phyloP scores from a whole-genome alignment of 2,888 invertebrate species.

The Scrobipalpa costella region DNA sequence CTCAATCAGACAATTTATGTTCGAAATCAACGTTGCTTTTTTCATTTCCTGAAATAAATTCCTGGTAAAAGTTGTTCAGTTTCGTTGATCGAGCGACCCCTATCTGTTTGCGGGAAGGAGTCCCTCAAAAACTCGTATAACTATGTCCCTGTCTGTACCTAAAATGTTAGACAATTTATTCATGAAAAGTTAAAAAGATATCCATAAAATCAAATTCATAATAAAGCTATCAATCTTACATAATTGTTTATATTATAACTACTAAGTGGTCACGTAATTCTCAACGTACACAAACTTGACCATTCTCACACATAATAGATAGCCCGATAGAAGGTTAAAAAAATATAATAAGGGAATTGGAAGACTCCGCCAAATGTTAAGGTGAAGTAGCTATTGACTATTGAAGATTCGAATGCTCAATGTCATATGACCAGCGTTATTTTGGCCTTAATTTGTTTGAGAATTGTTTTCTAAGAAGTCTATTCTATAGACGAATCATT shows the following conservation, averaged over 20 bases:
- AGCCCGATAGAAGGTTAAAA: conserved; percentile 1
- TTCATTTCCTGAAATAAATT: no score
- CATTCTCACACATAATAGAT: neutral
- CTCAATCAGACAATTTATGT: no score
- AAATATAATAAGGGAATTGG: neutral
- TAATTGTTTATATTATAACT: neutral
- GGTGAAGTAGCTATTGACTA: neutral
- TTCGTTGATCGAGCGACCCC: no score
- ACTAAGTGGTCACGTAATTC: neutral
- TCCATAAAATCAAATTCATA: no score
- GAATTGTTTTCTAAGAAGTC: neutral
- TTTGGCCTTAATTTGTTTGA: conserved; percentile 6
- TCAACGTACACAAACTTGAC: conserved; percentile 2
- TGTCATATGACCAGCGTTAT: neutral
- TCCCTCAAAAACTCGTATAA: no score
- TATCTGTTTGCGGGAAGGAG: no score
- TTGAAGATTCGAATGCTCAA: neutral
- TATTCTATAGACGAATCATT: neutral
- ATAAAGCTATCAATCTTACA: neutral
- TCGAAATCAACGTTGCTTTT: no score
- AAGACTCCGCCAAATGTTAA: neutral
- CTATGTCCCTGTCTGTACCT: no score
- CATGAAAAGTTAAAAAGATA: no score
- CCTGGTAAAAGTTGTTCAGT: no score
- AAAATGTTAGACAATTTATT: no score